Base-by-base conservation (phyloP, 2,113 vertebrate genomes). In the Anhinga anhinga region DNA sequence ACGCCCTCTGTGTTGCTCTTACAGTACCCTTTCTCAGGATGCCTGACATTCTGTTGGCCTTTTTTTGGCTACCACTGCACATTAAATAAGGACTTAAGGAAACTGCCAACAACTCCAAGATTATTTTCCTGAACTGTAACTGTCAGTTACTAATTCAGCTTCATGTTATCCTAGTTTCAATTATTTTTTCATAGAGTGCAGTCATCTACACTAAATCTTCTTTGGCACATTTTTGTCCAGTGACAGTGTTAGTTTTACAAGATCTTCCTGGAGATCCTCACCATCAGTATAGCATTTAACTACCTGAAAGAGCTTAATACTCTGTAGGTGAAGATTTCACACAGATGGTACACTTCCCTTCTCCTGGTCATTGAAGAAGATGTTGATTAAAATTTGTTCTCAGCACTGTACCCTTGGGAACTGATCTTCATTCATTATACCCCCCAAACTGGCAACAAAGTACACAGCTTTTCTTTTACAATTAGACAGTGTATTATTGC, bases 341-440 rank as follows among this genome's bases (percentile, higher is more conserved):
- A 65, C 13, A n/a, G 32, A 11, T 23, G 15, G 40, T 69, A n/a
- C 32, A 47, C 9, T n/a, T 50, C 52, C 30, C 26, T 77, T 63
- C 86, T 63, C 25, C 44, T 23, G 12, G 12, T 36, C 44, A 21
- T 9, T 18, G 25, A 53, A 38, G 22, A 63, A 40, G 38, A 42
- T 27, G n/a, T 13, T 50, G 25, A 59, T 29, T 44, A 86, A 86
- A 63, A 52, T 67, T 78, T 52, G 4, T n/a, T 77, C 63, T 69
- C 49, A 73, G 22, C 15, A 27, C 17, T 7, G 6, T 45, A 50
- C 5, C 32, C n/a, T 62, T 52, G 7, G 2, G 50, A 86, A 72
- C 26, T 0, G 0, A 56, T 73, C 50, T 80, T 76, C 17, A 42
- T 76, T 55, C 29, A 42, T n/a, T 16, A 50, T 50, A 45, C 21